phyloP scores from a whole-genome alignment of 2,113 vertebrate species.

The Indicator indicator region DNA sequence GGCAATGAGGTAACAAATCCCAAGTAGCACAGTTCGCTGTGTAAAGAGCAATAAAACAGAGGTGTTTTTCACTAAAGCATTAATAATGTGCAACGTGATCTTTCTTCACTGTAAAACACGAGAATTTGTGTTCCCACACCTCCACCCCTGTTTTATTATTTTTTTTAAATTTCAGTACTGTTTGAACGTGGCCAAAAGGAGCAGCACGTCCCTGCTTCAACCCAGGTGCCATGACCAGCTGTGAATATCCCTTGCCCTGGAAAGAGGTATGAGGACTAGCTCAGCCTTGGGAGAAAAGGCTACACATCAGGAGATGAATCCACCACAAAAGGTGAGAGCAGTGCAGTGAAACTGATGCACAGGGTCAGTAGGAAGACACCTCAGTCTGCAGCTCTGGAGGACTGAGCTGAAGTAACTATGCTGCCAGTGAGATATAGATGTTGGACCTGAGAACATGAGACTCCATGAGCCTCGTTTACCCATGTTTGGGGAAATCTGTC shows the following conservation, averaged over 20 bases:
- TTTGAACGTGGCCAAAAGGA: background rate
- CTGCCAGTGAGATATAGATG: background rate
- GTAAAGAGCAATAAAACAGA: background rate
- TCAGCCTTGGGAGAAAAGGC: background rate
- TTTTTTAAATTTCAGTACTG: background rate
- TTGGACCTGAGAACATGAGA: background rate
- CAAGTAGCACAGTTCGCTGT: background rate
- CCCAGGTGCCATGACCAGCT: accelerated
- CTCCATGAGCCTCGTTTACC: background rate
- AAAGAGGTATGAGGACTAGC: background rate
- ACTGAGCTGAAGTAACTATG: background rate
- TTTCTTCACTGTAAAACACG: background rate
- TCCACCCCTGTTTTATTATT: background rate
- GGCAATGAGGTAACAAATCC: background rate
- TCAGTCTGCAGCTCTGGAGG: background rate
- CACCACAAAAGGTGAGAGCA: background rate
- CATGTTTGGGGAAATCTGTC: too few relatives aligned
- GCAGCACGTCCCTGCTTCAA: background rate
- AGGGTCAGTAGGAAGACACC: background rate
- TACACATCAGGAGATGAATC: background rate
- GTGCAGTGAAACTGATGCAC: background rate
- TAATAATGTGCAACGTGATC: accelerated
- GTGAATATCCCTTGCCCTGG: accelerated
- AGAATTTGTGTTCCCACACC: background rate
- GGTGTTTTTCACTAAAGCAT: background rate